phyloP scores from a whole-genome alignment of 2,888 invertebrate species.

The Tetragonula carbonaria region DNA sequence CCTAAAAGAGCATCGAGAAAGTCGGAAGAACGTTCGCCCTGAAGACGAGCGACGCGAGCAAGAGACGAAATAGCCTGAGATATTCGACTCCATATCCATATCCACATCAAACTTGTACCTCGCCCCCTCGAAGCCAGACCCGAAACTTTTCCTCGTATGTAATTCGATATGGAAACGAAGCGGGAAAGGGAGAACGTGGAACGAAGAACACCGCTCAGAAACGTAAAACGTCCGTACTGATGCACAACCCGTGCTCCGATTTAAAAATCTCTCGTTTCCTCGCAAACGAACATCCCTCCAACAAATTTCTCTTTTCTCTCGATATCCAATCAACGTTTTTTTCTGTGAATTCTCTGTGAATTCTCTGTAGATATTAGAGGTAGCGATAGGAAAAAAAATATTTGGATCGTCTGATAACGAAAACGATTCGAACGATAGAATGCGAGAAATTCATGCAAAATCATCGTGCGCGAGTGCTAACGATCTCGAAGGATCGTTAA shows the following conservation, averaged over 20 bases:
- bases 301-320: not conserved
- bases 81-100: constrained; percentile 72
- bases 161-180: constrained; percentile 77
- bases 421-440: not conserved
- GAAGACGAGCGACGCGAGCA: constrained; percentile 55
- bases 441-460: not conserved
- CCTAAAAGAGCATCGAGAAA: constrained; percentile 64
- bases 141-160: constrained; percentile 76
- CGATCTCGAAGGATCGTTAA: not conserved
- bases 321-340: not conserved
- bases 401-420: too few species aligned
- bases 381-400: not conserved
- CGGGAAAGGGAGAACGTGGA: constrained; percentile 62
- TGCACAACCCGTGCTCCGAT: constrained; percentile 57
- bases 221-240: constrained; percentile 62
- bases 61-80: constrained; percentile 61
- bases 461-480: not conserved
- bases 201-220: constrained; percentile 55
- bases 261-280: constrained; percentile 52
- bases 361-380: not conserved
- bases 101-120: constrained; percentile 76
- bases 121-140: constrained; percentile 67
- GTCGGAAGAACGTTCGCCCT: constrained; percentile 51
- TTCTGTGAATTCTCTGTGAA: too few species aligned
- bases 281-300: constrained; percentile 44